These are phyloP conservation scores for Pterocles orientalis DNA, from an alignment of 2,113 vertebrate genomes.

Conservation along the genomic window DNA sequence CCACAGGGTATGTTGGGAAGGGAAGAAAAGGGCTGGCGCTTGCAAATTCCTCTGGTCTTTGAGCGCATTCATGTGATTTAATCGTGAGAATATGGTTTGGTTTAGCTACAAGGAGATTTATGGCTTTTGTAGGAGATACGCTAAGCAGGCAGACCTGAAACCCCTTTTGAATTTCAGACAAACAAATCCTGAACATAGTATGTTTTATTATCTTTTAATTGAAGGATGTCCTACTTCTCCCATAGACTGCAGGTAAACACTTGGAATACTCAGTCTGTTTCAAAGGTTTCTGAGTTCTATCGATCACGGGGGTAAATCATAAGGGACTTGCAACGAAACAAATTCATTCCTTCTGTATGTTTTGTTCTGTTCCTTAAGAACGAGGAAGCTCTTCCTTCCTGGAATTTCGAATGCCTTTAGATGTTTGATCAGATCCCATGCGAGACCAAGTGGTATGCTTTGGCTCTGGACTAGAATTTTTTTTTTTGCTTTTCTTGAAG, in stretches of 20 bases:
- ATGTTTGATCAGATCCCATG: slow-evolving; percentile 47
- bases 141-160: slow-evolving; percentile 3
- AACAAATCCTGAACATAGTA: not conserved
- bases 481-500: slow-evolving; percentile 4
- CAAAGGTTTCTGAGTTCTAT: not conserved
- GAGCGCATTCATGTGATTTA: slow-evolving; percentile 9
- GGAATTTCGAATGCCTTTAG: slow-evolving; percentile 25
- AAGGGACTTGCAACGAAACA: not conserved
- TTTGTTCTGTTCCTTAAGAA: slow-evolving; percentile 22
- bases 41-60: slow-evolving; percentile 45
- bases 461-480: not conserved
- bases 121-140: slow-evolving; percentile 24
- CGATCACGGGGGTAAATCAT: not conserved
- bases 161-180: slow-evolving; percentile 13
- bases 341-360: slow-evolving; percentile 9
- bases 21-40: not conserved
- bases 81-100: slow-evolving; percentile 27
- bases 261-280: not conserved
- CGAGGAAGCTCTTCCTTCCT: slow-evolving; percentile 40
- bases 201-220: slow-evolving; percentile 28
- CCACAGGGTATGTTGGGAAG: not conserved
- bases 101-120: slow-evolving; percentile 50
- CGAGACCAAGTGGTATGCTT: not conserved
- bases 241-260: slow-evolving; percentile 2
- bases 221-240: not conserved